A percentile compares a stretch with the other conserved stretches of the same genome.
These are phyloP conservation scores for Pterobdella sp. DNA, from an alignment of 2,888 invertebrate species.

Conservation along the genomic window DNA sequence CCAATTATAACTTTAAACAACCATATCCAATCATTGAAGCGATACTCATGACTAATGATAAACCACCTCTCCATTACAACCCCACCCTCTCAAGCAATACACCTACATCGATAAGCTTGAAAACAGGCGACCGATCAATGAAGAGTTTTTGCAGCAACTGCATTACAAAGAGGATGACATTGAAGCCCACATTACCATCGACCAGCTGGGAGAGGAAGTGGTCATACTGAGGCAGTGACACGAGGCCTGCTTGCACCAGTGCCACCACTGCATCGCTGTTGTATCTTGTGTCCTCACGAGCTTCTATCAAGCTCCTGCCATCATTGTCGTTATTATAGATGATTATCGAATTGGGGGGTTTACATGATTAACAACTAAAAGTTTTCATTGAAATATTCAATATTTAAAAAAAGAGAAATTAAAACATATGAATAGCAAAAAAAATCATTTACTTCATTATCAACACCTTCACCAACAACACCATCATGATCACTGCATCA, in stretches of 20 bases:
- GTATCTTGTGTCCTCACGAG: slow-evolving; percentile 77
- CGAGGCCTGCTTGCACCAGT: slow-evolving; percentile 71
- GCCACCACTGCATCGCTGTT: slow-evolving; percentile 85
- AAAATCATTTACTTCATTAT: background rate
- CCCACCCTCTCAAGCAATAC: background rate
- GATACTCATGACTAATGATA: too few species aligned
- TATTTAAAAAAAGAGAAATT: too few species aligned
- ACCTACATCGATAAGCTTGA: slow-evolving; percentile 18
- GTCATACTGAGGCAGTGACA: slow-evolving; percentile 64
- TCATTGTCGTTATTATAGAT: too few species aligned
- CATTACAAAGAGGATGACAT: slow-evolving; percentile 81
- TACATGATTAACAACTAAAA: too few species aligned
- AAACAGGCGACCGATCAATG: slow-evolving; percentile 20
- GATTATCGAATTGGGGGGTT: too few species aligned
- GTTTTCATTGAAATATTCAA: too few species aligned
- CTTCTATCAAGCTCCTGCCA: slow-evolving; percentile 64
- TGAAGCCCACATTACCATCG: slow-evolving; percentile 67
- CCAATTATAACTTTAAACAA: background rate
- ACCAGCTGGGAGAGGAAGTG: slow-evolving; percentile 56
- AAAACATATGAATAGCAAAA: too few species aligned
- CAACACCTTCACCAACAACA: background rate
- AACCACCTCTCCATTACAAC: background rate
- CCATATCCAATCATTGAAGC: too few species aligned
- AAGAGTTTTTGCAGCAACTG: slow-evolving; percentile 68
- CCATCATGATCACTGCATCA: background rate